Conservation (phyloP, 2,888 invertebrate species). For the Hemicrepidius hirtus region DNA sequence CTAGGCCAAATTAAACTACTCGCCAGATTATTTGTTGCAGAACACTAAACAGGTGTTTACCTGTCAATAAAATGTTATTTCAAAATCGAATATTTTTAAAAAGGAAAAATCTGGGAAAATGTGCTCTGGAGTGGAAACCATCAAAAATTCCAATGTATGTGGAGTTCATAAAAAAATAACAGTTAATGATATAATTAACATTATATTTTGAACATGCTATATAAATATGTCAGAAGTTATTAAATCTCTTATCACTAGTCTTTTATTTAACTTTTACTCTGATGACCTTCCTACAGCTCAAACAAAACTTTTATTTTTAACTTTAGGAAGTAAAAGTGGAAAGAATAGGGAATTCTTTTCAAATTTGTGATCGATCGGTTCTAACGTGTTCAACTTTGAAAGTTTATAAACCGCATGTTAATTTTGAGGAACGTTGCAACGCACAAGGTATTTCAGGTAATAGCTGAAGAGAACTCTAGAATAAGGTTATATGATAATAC, state of each 20-base stretch:
- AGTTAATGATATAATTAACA: too few relatives aligned
- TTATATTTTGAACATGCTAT: too few relatives aligned
- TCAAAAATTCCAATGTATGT: too few relatives aligned
- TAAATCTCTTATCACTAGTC: slow-evolving; percentile 8
- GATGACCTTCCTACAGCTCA: background rate
- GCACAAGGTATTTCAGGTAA: background rate
- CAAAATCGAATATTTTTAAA: background rate
- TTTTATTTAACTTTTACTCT: slow-evolving; percentile 19
- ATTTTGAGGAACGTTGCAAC: background rate
- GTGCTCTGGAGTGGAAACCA: too few relatives aligned
- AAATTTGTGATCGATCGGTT: background rate
- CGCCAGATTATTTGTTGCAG: background rate
- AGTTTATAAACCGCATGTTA: slow-evolving; percentile 1
- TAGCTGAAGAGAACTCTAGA: background rate
- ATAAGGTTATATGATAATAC: background rate
- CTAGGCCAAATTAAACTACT: background rate
- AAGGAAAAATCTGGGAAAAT: too few relatives aligned
- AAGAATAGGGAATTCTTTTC: slow-evolving; percentile 9
- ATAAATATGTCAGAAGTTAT: background rate
- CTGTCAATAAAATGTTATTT: background rate
- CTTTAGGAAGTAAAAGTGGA: background rate
- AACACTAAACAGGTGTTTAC: background rate
- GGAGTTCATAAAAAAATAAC: too few relatives aligned
- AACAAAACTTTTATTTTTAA: slow-evolving; percentile 11
- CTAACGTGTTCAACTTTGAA: slow-evolving; percentile 1